Evolutionary conservation across 2,888 invertebrate genomes (phyloP).

Genomic region (Hesperia comma): DNA sequence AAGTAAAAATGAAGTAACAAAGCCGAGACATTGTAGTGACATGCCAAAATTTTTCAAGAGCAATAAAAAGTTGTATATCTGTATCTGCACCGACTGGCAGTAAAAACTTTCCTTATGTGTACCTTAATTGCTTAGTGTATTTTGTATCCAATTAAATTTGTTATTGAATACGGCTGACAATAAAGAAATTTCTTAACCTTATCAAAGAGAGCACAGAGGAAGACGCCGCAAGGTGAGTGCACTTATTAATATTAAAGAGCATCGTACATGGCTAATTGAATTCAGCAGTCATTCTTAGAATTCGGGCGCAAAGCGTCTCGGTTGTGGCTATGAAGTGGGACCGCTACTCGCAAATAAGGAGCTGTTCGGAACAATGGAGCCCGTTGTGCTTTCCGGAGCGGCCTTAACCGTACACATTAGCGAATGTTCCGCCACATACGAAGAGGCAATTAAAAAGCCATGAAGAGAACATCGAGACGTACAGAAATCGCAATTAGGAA

Average conservation of each 20-base stretch:
- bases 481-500: conserved; percentile 60
- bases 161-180: neutral
- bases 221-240: conserved; percentile 33
- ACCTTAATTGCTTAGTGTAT: too few species aligned
- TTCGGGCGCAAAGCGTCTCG: conserved; percentile 62
- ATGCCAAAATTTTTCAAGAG: conserved; percentile 1
- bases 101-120: too few species aligned
- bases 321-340: conserved; percentile 64
- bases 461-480: conserved; percentile 57
- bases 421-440: conserved; percentile 71
- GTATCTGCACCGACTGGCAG: neutral
- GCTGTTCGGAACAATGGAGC: conserved; percentile 68
- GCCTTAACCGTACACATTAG: conserved; percentile 70
- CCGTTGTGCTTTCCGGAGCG: conserved; percentile 69
- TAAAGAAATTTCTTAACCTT: neutral
- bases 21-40: neutral
- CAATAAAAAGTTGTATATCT: neutral
- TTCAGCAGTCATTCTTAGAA: conserved; percentile 75
- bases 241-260: conserved; percentile 58
- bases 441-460: conserved; percentile 77
- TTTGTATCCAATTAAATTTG: too few species aligned
- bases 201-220: conserved; percentile 38
- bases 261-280: conserved; percentile 66
- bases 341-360: conserved; percentile 79
- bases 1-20: neutral